Evolutionary conservation across 1,140 invertebrate genomes (phyloP).

Genomic region (Brachionus sp.): DNA sequence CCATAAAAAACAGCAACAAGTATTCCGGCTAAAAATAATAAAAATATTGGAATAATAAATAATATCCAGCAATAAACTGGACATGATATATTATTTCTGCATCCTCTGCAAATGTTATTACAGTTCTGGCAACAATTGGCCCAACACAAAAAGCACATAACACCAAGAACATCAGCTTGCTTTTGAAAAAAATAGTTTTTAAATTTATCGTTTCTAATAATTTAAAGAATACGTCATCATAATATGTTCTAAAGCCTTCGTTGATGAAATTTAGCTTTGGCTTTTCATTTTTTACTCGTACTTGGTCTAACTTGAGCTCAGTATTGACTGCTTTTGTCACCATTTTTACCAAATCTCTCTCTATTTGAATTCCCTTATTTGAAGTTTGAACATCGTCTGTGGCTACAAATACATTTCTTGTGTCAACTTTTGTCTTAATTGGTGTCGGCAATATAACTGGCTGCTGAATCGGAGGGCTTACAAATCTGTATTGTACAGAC

Average conservation of each 20-base stretch:
- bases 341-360: slow-evolving; percentile 1
- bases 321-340: neutral
- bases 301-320: neutral
- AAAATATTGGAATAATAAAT: slow-evolving; percentile 40
- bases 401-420: neutral
- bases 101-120: slow-evolving; percentile 40
- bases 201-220: neutral
- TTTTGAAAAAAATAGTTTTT: neutral
- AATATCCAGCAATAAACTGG: slow-evolving; percentile 26
- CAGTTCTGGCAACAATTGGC: slow-evolving; percentile 15
- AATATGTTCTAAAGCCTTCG: slow-evolving; percentile 35
- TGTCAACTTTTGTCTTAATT: neutral
- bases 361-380: slow-evolving; percentile 20
- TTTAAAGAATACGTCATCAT: slow-evolving; percentile 30
- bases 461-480: neutral
- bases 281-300: neutral
- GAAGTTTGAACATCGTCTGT: neutral
- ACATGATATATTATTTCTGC: slow-evolving; percentile 36
- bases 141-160: slow-evolving; percentile 40
- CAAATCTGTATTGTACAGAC: neutral
- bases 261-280: slow-evolving; percentile 4
- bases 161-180: slow-evolving; percentile 34
- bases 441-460: neutral
- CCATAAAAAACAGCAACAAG: neutral
- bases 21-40: neutral